Percentiles rank a stretch among this genome's conserved stretches.
Conservation (phyloP, 2,888 invertebrate species). For the Apotomis capreana region DNA sequence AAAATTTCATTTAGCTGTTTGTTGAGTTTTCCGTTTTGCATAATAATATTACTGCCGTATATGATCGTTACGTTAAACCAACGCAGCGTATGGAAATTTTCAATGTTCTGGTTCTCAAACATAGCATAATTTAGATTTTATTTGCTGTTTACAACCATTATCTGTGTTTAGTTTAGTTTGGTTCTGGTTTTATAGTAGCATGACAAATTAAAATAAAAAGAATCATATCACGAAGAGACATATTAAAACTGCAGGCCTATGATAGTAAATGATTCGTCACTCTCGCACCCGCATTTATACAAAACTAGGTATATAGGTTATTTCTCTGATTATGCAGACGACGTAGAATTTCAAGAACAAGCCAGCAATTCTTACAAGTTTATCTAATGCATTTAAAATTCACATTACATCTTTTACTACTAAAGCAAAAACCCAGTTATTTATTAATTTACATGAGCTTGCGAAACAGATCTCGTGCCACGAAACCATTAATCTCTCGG, state of each 20-base stretch:
- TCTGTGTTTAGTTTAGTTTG: too few species aligned
- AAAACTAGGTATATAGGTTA: too few species aligned
- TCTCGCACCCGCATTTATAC: too few species aligned
- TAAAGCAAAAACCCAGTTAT: slow-evolving; percentile 18
- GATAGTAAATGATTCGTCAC: too few species aligned
- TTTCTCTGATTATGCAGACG: too few species aligned
- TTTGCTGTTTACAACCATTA: neutral
- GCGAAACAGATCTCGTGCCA: slow-evolving; percentile 51
- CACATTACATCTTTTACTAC: neutral
- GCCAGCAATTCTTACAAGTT: too few species aligned
- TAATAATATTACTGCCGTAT: neutral
- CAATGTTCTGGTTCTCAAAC: neutral
- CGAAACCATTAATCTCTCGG: slow-evolving; percentile 53
- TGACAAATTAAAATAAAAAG: too few species aligned
- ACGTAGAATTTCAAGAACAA: too few species aligned
- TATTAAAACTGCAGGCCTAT: too few species aligned
- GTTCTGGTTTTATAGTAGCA: too few species aligned
- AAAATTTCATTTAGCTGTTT: neutral
- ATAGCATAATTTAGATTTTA: neutral
- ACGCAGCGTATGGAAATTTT: neutral
- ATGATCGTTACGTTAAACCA: neutral
- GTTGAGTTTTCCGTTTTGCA: neutral
- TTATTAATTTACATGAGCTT: slow-evolving; percentile 15
- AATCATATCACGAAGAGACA: too few species aligned
- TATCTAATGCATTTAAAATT: neutral